These are phyloP conservation scores for Nudaria mundana DNA, from an alignment of 2,888 invertebrate species.

Conservation along the genomic window DNA sequence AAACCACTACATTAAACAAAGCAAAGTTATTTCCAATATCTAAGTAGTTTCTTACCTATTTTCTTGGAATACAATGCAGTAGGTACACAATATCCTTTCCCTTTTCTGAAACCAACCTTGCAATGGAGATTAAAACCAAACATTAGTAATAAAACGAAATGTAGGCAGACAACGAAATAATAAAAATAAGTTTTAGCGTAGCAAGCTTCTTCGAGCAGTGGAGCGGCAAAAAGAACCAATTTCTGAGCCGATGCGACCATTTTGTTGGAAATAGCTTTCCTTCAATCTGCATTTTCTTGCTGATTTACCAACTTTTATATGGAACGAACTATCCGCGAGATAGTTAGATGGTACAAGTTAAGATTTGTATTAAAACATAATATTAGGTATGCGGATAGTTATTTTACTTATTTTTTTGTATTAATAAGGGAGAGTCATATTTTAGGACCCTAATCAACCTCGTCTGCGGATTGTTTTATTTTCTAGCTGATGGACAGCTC, in stretches of 20 bases:
- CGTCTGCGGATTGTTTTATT: too few relatives aligned
- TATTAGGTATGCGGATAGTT: too few relatives aligned
- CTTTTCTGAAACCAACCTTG: slow-evolving; percentile 28
- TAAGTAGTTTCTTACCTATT: background rate
- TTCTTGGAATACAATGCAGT: background rate
- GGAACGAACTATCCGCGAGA: slow-evolving; percentile 55
- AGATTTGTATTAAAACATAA: too few relatives aligned
- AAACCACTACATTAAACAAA: too few relatives aligned
- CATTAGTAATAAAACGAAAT: slow-evolving; percentile 59
- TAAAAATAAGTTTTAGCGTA: slow-evolving; percentile 73
- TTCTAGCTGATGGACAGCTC: too few relatives aligned
- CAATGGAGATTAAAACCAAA: slow-evolving; percentile 64
- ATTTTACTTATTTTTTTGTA: too few relatives aligned
- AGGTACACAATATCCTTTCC: slow-evolving; percentile 19
- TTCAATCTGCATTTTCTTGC: slow-evolving; percentile 82
- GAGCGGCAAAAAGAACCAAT: slow-evolving; percentile 76
- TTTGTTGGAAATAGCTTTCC: slow-evolving; percentile 81
- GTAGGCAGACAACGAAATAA: slow-evolving; percentile 64
- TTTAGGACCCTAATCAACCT: too few relatives aligned
- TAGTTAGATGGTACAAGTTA: slow-evolving; percentile 51
- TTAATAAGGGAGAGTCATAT: too few relatives aligned
- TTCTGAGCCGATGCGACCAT: slow-evolving; percentile 77
- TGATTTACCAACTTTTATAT: slow-evolving; percentile 79
- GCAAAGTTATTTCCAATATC: too few relatives aligned
- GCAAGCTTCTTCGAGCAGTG: slow-evolving; percentile 72